phyloP scores from a whole-genome alignment of 2,888 invertebrate genomes.

The Subacronicta megacephala region DNA sequence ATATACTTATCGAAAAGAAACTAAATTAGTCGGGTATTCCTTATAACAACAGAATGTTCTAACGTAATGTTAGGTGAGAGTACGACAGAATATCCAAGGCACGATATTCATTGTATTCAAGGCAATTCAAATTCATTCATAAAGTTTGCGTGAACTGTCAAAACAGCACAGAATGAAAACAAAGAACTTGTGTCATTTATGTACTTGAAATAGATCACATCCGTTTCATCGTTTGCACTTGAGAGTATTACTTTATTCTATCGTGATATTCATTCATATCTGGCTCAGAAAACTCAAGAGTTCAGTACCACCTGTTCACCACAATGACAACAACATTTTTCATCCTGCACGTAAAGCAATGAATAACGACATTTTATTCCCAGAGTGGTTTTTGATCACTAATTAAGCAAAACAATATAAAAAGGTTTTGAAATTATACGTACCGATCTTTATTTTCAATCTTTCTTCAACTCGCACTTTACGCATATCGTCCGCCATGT shows the following conservation, averaged over 20 bases:
- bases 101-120: constrained; percentile 82
- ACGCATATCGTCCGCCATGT: constrained; percentile 97
- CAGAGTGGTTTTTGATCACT: constrained; percentile 30
- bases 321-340: constrained; percentile 79
- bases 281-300: constrained; percentile 65
- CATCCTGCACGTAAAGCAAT: constrained; percentile 18
- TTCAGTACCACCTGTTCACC: constrained; percentile 86
- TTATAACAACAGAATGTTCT: constrained; percentile 15
- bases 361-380: constrained; percentile 18
- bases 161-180: constrained; percentile 79
- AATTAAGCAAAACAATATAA: constrained; percentile 35
- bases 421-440: constrained; percentile 81
- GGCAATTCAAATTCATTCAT: constrained; percentile 86
- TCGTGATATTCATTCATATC: constrained; percentile 70
- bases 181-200: constrained; percentile 67
- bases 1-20: no score
- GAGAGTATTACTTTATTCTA: constrained; percentile 42
- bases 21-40: no score
- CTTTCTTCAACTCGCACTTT: constrained; percentile 97
- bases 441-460: constrained; percentile 98
- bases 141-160: constrained; percentile 84
- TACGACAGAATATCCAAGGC: constrained; percentile 72
- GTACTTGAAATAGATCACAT: constrained; percentile 50
- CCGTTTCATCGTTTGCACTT: constrained; percentile 47
- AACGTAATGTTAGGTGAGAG: constrained; percentile 54